Base-by-base conservation (phyloP, 2,113 vertebrate genomes). In the Alaudala cheleensis region DNA sequence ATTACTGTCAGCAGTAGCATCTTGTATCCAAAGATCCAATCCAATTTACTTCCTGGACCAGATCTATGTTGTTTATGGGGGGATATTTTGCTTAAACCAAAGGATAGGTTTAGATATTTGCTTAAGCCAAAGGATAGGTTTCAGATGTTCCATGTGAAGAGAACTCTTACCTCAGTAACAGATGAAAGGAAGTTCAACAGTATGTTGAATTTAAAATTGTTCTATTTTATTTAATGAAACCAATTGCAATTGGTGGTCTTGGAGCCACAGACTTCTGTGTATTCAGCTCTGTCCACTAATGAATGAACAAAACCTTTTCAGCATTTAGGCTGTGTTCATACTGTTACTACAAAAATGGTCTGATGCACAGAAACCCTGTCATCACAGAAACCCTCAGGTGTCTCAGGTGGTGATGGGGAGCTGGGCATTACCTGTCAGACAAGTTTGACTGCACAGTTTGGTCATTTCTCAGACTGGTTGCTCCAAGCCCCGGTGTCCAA, bases 401-500 rank as follows among this genome's bases (percentile, higher is more conserved):
- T n/a, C 11, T 65, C 13, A 19, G 29, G 18, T 51, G 34, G 1
- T 54, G 58, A 17, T 12, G 11, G 5, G 45, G 54, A 83, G 3
- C 23, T 13, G 7, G 10, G 9, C 23, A 19, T 45, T 72, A 10
- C 14, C 65, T 39, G 5, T n/a, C 18, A 18, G 40, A 33, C 13
- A 33, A 22, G 15, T 83, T 69, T 3, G 1, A 1, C 65, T 72
- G 39, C 47, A 62, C 34, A 34, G 2, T 77, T 80, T 51, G 58
- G 9, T 53, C 5, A 7, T 69, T 77, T 49, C 29, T 76, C 21
- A 47, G 40, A 20, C 6, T 45, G 26, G 4, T 1, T 31, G 11
- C n/a, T 67, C 47, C 78, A 22, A 31, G 2, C 11, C 24, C 24
- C 3, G 3, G 1, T 42, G 29, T 62, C 40, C 65, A 70, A 0